Conservation (phyloP, 2,888 invertebrate genomes). For the Trichogramma evanescens region DNA sequence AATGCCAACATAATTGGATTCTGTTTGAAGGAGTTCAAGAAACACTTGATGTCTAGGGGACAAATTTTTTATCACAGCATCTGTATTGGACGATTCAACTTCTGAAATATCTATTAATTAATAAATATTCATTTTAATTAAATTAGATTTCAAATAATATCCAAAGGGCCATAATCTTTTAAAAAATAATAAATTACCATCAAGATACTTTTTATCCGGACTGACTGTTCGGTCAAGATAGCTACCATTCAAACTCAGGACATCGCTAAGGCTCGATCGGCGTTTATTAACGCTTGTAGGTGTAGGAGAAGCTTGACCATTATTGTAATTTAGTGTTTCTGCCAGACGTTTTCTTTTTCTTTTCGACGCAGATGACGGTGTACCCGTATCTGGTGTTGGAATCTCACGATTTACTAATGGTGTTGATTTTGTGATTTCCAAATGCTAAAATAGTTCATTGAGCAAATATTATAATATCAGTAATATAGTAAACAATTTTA, state of each 20-base stretch:
- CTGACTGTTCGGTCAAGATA: conserved; percentile 83
- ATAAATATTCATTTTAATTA: conserved; percentile 27
- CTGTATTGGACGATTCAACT: conserved; percentile 54
- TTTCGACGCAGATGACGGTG: conserved; percentile 51
- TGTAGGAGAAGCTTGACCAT: no score
- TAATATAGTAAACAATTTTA: no score
- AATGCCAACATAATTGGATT: conserved; percentile 94
- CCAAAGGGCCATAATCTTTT: background rate
- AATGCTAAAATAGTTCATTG: conserved; percentile 38
- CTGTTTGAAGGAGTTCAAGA: conserved; percentile 90
- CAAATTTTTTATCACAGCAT: conserved; percentile 61
- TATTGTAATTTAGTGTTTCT: conserved; percentile 47
- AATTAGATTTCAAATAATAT: conserved; percentile 11
- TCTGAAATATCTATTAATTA: conserved; percentile 45
- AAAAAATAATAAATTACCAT: conserved; percentile 32
- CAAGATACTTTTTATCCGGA: conserved; percentile 58
- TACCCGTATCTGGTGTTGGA: conserved; percentile 29
- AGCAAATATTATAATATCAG: no score
- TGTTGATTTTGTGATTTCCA: conserved; percentile 51
- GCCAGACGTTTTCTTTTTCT: conserved; percentile 77
- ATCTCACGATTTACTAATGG: conserved; percentile 46
- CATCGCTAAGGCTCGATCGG: conserved; percentile 79
- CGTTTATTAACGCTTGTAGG: conserved; percentile 54
- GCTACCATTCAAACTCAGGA: conserved; percentile 80
- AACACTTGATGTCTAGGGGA: conserved; percentile 77